Base-by-base conservation (phyloP, 2,113 vertebrate genomes). In the Scophthalmus maximus region DNA sequence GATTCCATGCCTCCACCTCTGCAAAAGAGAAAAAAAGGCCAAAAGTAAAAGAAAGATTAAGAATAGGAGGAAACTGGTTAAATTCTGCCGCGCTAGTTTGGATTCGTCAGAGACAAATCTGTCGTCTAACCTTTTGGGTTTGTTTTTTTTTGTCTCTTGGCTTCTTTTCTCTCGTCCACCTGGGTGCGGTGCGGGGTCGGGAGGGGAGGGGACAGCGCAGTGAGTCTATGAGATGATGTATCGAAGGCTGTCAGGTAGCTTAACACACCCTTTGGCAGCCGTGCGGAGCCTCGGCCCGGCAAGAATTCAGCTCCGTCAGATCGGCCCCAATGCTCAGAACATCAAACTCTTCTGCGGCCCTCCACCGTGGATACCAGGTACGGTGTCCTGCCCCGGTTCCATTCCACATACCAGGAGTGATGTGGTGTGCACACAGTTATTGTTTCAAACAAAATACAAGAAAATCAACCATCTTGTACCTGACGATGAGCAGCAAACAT, bases 1-100 rank as follows among this genome's bases (percentile, higher is more conserved):
- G 60, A 78, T 86, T 61, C 49, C 64, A 76, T 60, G 74, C 51
- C 27, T 67, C 65, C 42, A 27, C 53, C 29, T 62, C 60, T 53
- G 23, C 46, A 8, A 17, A 22, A 70, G 12, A 3, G 14, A n/a
- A 63, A 68, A 34, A 62, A 42, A 64, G 46, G 27, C 6, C 14
- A 23, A 62, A 63, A 64, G 23, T n/a, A 64, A 57, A 72, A 57
- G 27, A 18, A 6, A n/a, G 40, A 51, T 51, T 29, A 32, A 8
- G 20, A 59, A 40, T 3, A 26, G 57, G 44, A 18, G 17, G 50
- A 67, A 76, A 73, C 17, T 56, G 8, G 29, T 62, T 32, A 6
- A n/a, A 38, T 55, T 62, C 11, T 34, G 26, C 32, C 44, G 25
- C 2, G 22, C 22, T 9, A 1, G 5, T 47, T 47, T 22, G 20